phyloP scores from a whole-genome alignment of 2,888 invertebrate genomes.

The Celastrina argiolus region DNA sequence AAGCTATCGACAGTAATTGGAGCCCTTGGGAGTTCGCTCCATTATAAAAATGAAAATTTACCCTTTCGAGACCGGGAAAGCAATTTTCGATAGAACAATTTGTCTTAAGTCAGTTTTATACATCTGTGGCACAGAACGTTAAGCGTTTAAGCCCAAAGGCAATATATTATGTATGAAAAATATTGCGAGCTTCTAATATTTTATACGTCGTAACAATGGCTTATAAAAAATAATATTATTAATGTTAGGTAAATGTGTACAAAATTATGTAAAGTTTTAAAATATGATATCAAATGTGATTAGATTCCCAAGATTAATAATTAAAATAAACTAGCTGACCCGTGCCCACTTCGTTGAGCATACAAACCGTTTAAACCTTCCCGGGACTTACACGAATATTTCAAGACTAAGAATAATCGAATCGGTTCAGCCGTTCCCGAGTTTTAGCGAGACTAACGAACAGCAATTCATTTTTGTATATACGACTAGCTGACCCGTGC shows the following conservation, averaged over 20 bases:
- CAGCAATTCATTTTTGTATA: too few species aligned
- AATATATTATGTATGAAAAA: constrained; percentile 16
- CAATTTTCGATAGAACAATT: constrained; percentile 77
- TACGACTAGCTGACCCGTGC: too few species aligned
- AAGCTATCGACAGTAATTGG: constrained; percentile 18
- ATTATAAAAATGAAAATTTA: constrained; percentile 39
- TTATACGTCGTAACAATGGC: neutral
- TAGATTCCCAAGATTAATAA: too few species aligned
- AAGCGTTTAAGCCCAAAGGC: constrained; percentile 7
- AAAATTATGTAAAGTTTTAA: neutral
- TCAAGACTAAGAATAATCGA: too few species aligned
- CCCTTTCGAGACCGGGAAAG: constrained; percentile 42
- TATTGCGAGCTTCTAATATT: constrained; percentile 3
- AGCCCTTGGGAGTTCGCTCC: constrained; percentile 27
- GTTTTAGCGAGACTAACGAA: too few species aligned
- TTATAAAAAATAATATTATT: neutral
- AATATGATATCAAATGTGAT: too few species aligned
- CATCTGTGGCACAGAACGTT: constrained; percentile 53
- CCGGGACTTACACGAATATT: too few species aligned
- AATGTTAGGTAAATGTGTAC: neutral
- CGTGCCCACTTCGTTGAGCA: too few species aligned
- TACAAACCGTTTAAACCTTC: too few species aligned
- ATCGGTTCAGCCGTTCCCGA: too few species aligned
- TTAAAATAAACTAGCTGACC: too few species aligned
- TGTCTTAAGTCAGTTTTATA: constrained; percentile 65